phyloP scores from a whole-genome alignment of 2,888 invertebrate species.

The Drosophila pseudotakahashii region DNA sequence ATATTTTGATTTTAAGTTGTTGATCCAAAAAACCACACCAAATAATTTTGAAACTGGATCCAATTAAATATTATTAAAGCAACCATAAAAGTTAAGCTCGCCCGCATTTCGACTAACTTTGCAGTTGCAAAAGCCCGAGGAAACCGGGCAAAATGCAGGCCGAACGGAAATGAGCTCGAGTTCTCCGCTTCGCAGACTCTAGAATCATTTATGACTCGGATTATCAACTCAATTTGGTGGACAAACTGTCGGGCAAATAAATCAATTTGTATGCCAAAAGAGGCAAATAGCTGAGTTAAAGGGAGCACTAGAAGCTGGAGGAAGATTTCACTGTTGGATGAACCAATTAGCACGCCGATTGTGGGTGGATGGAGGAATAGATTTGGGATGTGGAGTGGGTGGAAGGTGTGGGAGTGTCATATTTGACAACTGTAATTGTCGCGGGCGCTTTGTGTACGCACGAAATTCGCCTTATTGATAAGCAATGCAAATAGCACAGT shows the following conservation, averaged over 20 bases:
- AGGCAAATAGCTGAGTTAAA: constrained; percentile 23
- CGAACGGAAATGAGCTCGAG: constrained; percentile 21
- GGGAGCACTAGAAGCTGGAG: constrained; percentile 10
- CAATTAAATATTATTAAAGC: not conserved
- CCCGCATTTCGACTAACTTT: constrained; percentile 16
- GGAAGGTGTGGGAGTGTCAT: constrained; percentile 43
- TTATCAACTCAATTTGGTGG: constrained; percentile 22
- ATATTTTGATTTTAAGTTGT: no score
- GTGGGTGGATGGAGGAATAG: constrained; percentile 12
- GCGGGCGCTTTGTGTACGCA: constrained; percentile 50
- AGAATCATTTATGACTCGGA: constrained; percentile 5
- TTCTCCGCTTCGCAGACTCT: not conserved
- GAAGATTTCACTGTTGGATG: constrained; percentile 32
- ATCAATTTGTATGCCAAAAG: constrained; percentile 40
- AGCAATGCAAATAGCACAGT: constrained; percentile 42
- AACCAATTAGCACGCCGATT: constrained; percentile 19
- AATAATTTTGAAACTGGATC: not conserved
- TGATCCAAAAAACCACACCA: not conserved
- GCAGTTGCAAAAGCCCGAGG: constrained; percentile 4
- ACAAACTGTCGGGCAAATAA: constrained; percentile 38
- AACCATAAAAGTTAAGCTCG: not conserved
- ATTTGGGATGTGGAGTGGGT: constrained; percentile 10
- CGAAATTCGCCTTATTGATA: constrained; percentile 63
- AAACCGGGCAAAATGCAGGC: constrained; percentile 11
- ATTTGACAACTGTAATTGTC: constrained; percentile 78